These are phyloP conservation scores for Ephialtes manifestator DNA, from an alignment of 2,888 invertebrate species.

Conservation along the genomic window DNA sequence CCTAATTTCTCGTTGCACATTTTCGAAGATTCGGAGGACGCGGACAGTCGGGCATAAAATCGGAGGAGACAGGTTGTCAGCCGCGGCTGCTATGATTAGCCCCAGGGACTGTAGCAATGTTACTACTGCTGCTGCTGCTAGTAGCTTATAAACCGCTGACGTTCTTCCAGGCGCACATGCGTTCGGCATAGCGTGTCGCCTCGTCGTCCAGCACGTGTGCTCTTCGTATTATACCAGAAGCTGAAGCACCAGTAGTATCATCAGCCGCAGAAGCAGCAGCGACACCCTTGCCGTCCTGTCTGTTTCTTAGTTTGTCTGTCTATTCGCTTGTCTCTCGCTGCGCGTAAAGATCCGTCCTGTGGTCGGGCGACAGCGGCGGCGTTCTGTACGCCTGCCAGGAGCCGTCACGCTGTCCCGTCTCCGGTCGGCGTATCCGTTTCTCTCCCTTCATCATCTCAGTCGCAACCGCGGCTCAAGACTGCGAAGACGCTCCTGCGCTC, in stretches of 20 bases:
- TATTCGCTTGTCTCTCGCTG: slow-evolving; percentile 72
- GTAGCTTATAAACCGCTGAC: slow-evolving; percentile 39
- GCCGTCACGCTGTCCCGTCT: slow-evolving; percentile 86
- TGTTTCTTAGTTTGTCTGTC: slow-evolving; percentile 72
- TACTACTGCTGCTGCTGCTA: slow-evolving; percentile 46
- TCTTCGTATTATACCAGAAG: slow-evolving; percentile 1
- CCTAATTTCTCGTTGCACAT: slow-evolving; percentile 3
- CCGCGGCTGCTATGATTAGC: slow-evolving; percentile 84
- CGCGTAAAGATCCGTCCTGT: slow-evolving; percentile 46
- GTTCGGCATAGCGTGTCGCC: slow-evolving; percentile 78
- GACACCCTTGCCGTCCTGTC: slow-evolving; percentile 61
- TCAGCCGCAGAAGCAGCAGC: slow-evolving; percentile 9
- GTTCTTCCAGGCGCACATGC: slow-evolving; percentile 74
- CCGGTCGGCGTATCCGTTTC: slow-evolving; percentile 76
- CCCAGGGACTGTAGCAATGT: slow-evolving; percentile 72
- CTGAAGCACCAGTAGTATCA: not conserved
- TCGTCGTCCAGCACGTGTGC: slow-evolving; percentile 77
- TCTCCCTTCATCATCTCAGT: slow-evolving; percentile 55
- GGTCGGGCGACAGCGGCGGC: slow-evolving; percentile 61
- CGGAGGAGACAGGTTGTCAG: slow-evolving; percentile 86
- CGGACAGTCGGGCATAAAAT: slow-evolving; percentile 83
- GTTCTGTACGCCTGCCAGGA: slow-evolving; percentile 84
- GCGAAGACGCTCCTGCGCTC: slow-evolving; percentile 7
- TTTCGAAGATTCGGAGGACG: slow-evolving; percentile 63
- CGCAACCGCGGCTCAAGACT: not conserved